These are phyloP conservation scores for Eurypyga helias DNA, from an alignment of 2,113 vertebrate species.

Conservation along the genomic window DNA sequence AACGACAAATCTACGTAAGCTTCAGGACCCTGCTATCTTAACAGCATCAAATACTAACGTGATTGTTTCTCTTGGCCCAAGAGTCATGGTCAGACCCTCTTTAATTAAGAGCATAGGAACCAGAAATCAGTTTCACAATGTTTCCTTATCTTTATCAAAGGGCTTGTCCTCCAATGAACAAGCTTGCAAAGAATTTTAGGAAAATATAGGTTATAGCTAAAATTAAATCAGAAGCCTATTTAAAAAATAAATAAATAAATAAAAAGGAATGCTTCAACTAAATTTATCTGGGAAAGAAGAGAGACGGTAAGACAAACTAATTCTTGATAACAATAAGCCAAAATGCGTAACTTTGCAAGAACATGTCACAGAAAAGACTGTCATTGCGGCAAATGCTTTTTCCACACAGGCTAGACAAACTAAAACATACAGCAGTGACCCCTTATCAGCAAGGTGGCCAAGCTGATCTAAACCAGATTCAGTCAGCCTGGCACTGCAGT, in stretches of 20 bases:
- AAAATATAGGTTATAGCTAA: background rate
- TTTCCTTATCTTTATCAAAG: background rate
- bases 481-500: background rate
- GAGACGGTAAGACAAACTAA: background rate
- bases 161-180: background rate
- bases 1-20: rapidly evolving
- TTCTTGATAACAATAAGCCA: background rate
- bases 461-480: background rate
- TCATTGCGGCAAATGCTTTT: background rate
- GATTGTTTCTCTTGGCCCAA: background rate
- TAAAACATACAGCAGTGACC: background rate
- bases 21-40: background rate
- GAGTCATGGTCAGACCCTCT: background rate
- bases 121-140: background rate
- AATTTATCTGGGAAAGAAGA: background rate
- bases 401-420: background rate
- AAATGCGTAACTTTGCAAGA: background rate
- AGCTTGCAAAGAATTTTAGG: background rate
- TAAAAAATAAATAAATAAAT: background rate
- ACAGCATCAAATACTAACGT: background rate
- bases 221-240: background rate
- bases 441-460: background rate
- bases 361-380: background rate
- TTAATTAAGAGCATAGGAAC: background rate
- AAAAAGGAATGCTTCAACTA: background rate